A percentile compares a stretch with the other conserved stretches of the same genome.
Conservation (phyloP, 2,113 vertebrate species). For the Pachypanchax playfairii region DNA sequence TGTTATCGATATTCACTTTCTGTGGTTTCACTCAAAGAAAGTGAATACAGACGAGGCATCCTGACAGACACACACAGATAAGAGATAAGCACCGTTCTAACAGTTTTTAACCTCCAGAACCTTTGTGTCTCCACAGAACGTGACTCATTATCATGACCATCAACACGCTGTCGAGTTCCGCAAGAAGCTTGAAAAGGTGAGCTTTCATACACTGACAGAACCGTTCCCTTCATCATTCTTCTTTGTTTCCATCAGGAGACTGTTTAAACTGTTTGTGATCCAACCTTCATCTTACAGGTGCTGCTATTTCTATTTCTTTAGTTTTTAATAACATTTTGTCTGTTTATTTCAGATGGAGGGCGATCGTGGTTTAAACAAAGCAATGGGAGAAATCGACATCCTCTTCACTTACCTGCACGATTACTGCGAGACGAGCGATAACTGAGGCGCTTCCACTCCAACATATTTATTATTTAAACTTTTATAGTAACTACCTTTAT, state of each 20-base stretch:
- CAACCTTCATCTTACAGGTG: no score
- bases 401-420: constrained; percentile 64
- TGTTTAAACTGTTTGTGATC: no score
- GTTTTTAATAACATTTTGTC: neutral
- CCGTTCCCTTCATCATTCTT: no score
- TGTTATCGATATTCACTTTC: constrained; percentile 12
- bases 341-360: constrained; percentile 49
- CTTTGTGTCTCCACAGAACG: constrained; percentile 56
- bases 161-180: constrained; percentile 54
- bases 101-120: constrained; percentile 5
- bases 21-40: constrained; percentile 21
- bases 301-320: no score
- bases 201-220: neutral
- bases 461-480: constrained; percentile 39
- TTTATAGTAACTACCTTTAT: constrained; percentile 28
- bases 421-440: constrained; percentile 45
- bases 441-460: neutral
- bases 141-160: constrained; percentile 58
- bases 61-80: neutral
- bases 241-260: no score
- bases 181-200: constrained; percentile 54
- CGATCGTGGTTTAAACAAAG: constrained; percentile 50
- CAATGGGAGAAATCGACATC: constrained; percentile 65
- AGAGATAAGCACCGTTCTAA: constrained; percentile 13
- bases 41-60: neutral